Base-by-base conservation (phyloP, 2,888 invertebrate species). In the Penaeus monodon region DNA sequence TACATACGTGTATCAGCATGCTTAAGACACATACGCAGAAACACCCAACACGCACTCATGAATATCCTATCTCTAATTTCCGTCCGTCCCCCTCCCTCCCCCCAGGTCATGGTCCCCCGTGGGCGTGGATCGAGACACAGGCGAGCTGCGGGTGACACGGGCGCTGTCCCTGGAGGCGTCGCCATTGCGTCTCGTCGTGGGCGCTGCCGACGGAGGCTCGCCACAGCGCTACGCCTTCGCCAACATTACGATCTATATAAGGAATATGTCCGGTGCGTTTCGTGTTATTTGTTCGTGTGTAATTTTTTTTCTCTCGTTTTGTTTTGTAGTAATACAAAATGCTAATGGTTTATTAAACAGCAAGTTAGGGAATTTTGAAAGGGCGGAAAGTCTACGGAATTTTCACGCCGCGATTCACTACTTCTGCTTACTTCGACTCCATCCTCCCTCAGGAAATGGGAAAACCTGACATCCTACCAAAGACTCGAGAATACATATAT, bases 171-270 rank as follows among this genome's bases (percentile, higher is more conserved):
- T 73, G 44, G 24, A 57, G 1, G n/a, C 70, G 14, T 86, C 86
- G 0, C 78, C 86, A 4, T 29, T 86, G 24, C 68, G 49, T 20
- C 86, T 86, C 17, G 49, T 86, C 29, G 86, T 86, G 22, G 86
- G 86, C 10, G 86, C 74, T 0, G 77, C 80, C n/a, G 86, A 86
- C 73, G 77, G 73, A 24, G 86, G 86, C 8, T 86, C 86, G 8
- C 86, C 86, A 0, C 86, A 86, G 33, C 86, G 86, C 20, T 44
- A 83, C 64, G 49, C 33, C 73, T 38, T 86, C 27, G 83, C 83
- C 78, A 86, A 86, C 82, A 70, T 86, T 64, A 86, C 86, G n/a
- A 8, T 86, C 78, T 86, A 83, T 27, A 66, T 86, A 64, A 82
- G 86, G 73, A 44, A 86, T 6, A 83, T 86, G 70, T 79, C 86